Evolutionary conservation across 2,113 vertebrate genomes (phyloP).

Genomic region (Muntiacus muntjak): DNA sequence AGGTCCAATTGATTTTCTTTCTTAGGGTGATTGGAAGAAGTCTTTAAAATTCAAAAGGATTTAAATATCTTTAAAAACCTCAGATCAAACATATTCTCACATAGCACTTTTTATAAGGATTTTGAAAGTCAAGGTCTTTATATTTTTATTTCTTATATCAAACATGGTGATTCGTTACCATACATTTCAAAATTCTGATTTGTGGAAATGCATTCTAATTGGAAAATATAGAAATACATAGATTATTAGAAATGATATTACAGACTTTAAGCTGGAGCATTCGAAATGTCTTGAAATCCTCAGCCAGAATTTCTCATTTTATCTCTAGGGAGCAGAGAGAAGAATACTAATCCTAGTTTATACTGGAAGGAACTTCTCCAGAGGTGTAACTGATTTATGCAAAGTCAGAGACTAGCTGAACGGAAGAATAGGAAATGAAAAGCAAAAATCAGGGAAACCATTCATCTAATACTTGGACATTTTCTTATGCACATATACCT

Average conservation of each 20-base stretch:
- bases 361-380: not conserved
- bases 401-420: not conserved
- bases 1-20: not conserved
- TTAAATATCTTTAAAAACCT: not conserved
- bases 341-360: not conserved
- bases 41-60: not conserved
- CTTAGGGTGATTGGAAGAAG: not conserved
- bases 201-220: not conserved
- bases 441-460: not conserved
- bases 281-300: not conserved
- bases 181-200: not conserved
- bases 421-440: not conserved
- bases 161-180: not conserved
- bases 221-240: not conserved
- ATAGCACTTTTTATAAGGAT: not conserved
- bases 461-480: not conserved
- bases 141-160: not conserved
- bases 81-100: not conserved
- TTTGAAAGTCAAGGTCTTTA: constrained; percentile 2
- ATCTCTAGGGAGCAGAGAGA: not conserved
- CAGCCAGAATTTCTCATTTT: constrained; percentile 8
- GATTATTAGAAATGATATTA: constrained; percentile 1
- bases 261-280: not conserved
- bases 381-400: not conserved
- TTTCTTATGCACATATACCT: not conserved